Conservation (phyloP, 2,797 vertebrate genomes). For the Silurus lanzhouensis region DNA sequence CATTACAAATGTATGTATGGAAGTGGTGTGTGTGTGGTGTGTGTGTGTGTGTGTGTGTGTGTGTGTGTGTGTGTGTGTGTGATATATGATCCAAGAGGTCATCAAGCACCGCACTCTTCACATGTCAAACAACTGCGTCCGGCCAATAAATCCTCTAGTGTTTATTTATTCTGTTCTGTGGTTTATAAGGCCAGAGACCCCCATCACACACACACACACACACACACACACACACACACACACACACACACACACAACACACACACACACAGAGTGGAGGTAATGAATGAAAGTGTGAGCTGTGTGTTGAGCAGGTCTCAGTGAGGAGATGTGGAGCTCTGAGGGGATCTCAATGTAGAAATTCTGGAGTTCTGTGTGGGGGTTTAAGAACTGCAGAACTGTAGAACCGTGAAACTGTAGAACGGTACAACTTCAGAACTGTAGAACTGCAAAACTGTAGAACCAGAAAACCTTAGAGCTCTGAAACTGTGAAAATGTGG, state of each 20-base stretch:
- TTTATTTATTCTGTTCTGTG: slow-evolving; percentile 20
- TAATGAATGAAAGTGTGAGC: too few relatives aligned
- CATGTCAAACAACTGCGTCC: slow-evolving; percentile 39
- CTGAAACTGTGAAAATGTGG: too few relatives aligned
- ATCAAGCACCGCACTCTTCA: slow-evolving; percentile 27
- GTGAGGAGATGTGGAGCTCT: too few relatives aligned
- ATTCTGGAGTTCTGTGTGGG: too few relatives aligned
- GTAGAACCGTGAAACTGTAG: too few relatives aligned
- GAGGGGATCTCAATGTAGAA: too few relatives aligned
- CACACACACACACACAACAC: neutral
- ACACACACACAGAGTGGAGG: neutral
- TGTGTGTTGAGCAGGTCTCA: too few relatives aligned
- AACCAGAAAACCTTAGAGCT: too few relatives aligned
- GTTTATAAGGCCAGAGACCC: slow-evolving; percentile 3
- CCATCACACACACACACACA: neutral
- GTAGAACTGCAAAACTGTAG: too few relatives aligned
- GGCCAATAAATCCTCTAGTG: neutral
- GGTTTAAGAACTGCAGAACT: too few relatives aligned
- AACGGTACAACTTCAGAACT: too few relatives aligned
- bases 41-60: slow-evolving; percentile 5
- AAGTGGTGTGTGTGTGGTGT: slow-evolving; percentile 2
- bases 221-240: neutral
- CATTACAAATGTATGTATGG: too few relatives aligned
- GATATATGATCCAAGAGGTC: slow-evolving; percentile 23
- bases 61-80: neutral